Evolutionary conservation across 2,797 vertebrate species (phyloP).

Genomic region (Numenius phaeopus): DNA sequence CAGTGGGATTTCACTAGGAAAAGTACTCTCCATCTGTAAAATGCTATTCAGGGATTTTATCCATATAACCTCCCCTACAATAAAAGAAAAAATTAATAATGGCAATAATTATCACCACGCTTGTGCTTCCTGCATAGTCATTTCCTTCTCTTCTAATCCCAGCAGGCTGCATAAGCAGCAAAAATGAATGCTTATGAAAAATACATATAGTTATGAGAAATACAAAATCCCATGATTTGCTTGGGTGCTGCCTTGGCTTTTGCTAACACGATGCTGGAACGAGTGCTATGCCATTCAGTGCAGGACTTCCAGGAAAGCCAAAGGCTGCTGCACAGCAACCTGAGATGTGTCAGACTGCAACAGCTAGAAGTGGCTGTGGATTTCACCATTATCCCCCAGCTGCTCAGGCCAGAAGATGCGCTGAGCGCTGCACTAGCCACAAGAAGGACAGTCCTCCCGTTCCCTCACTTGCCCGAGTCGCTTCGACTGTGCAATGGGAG

Average conservation of each 20-base stretch:
- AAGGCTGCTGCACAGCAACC: not conserved
- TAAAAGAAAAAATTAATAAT: not conserved
- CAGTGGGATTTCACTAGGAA: not conserved
- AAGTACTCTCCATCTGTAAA: not conserved
- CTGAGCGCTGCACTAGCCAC: not conserved
- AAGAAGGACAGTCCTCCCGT: not conserved
- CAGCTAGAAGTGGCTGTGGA: not conserved
- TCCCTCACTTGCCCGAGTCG: not conserved
- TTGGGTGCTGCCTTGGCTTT: not conserved
- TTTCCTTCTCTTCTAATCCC: not conserved
- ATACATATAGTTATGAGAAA: not conserved
- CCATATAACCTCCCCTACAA: not conserved
- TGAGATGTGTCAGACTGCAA: not conserved
- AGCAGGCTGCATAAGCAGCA: not conserved
- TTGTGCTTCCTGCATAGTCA: not conserved
- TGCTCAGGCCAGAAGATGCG: not conserved
- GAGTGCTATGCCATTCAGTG: not conserved
- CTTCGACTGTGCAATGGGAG: rapidly evolving
- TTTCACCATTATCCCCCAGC: not conserved
- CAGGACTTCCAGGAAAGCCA: not conserved
- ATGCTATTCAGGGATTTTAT: not conserved
- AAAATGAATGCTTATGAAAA: not conserved
- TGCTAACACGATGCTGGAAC: not conserved
- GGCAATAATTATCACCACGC: not conserved
- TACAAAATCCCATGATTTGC: not conserved